Evolutionary conservation across 2,113 vertebrate species (phyloP).

Genomic region (Sinocyclocheilus rhinocerous): DNA sequence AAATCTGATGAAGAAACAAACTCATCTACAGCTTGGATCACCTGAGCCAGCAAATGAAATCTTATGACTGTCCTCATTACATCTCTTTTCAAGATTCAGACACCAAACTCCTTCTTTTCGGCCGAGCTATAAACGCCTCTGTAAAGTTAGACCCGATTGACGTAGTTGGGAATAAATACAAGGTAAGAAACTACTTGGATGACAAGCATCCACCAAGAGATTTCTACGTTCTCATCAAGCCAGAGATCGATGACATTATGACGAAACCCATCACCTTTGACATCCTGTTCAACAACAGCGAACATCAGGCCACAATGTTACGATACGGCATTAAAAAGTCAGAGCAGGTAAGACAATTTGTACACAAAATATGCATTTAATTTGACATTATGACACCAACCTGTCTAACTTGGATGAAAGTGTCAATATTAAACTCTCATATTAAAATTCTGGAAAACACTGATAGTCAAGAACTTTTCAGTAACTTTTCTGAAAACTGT

Average conservation of each 20-base stretch:
- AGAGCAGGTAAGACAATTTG: conserved; percentile 64
- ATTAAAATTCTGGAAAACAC: neutral
- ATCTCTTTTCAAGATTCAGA: conserved; percentile 70
- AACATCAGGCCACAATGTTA: conserved; percentile 78
- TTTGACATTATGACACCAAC: no score
- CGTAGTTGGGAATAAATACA: conserved; percentile 73
- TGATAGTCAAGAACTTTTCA: neutral
- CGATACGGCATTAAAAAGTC: conserved; percentile 79
- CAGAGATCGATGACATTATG: conserved; percentile 73
- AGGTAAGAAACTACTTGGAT: conserved; percentile 79
- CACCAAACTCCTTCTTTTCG: conserved; percentile 70
- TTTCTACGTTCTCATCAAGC: conserved; percentile 72
- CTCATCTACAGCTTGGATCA: no score
- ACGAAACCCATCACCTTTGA: conserved; percentile 75
- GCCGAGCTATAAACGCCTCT: conserved; percentile 72
- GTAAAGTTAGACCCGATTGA: conserved; percentile 76
- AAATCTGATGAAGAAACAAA: no score
- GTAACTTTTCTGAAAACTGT: neutral
- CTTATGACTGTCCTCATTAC: no score
- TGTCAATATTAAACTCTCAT: no score
- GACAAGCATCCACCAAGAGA: conserved; percentile 66
- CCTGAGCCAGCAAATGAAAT: no score
- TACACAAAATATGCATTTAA: no score
- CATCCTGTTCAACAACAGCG: conserved; percentile 80
- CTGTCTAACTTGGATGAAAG: no score